Percentiles rank a stretch among this genome's conserved stretches.
Conservation (phyloP, 2,797 vertebrate species). For the Muscicapa comitata region DNA sequence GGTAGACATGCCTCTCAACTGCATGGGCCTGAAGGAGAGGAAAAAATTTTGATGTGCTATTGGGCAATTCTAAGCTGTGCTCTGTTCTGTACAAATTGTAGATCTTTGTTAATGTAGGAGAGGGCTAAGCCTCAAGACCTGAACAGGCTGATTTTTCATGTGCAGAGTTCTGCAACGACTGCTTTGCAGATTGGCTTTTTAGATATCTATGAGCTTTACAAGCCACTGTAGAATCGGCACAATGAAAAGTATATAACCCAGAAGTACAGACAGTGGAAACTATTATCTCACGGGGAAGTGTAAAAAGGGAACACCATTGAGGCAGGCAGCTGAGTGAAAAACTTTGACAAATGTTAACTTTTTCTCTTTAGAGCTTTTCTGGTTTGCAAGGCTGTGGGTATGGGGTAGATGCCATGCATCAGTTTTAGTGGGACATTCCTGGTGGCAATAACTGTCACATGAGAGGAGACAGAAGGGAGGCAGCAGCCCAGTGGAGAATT, state of each 20-base stretch:
- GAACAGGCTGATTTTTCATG: not conserved
- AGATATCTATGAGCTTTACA: not conserved
- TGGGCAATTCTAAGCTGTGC: not conserved
- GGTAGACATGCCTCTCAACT: not conserved
- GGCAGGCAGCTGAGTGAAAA: not conserved
- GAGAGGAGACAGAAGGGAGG: not conserved
- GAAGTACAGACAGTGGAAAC: not conserved
- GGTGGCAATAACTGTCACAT: fast-evolving
- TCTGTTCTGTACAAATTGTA: not conserved
- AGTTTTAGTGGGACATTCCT: not conserved
- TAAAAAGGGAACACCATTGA: not conserved
- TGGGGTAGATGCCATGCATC: not conserved
- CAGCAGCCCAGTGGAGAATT: not conserved
- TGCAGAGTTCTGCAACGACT: not conserved
- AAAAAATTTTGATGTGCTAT: not conserved
- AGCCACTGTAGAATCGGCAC: not conserved
- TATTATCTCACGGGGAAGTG: not conserved
- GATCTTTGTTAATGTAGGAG: not conserved
- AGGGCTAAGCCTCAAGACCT: not conserved
- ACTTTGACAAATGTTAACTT: not conserved
- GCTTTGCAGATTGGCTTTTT: not conserved
- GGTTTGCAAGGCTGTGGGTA: not conserved
- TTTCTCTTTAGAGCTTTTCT: not conserved
- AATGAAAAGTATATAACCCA: not conserved
- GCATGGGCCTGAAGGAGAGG: not conserved